Evolutionary conservation across 2,797 vertebrate species (phyloP), one percentile per base, ranked within the genome.

Genomic region (Sternarchorhynchus goeldii): DNA sequence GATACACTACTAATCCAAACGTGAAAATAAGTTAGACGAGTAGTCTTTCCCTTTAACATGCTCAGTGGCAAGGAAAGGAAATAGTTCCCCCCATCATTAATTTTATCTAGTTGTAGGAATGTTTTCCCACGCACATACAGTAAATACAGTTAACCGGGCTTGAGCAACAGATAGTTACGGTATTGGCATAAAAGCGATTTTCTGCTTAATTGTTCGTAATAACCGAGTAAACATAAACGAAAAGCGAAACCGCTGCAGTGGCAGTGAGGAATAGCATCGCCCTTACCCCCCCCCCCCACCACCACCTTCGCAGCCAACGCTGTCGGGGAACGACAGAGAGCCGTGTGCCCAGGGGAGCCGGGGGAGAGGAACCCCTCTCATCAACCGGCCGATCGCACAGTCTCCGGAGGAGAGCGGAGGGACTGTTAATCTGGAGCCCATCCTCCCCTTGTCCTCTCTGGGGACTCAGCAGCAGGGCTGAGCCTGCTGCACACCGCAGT

Each of bases 401-500:
- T 85, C 76, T 79, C 71, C 39, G 65, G 71, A 74, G 67, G 81
- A 81, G 81, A 80, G 74, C 36, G 21, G 32, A 76, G 55, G 64
- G 59, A 70, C 77, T 79, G 78, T 83, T 79, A 78, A 79, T 83
- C 81, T 84, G 62, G 70, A 85, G 73, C 68, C 71, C 64, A 76
- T 72, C 78, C 81, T 83, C 60, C 45, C 76, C 68, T 36, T 4
- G 5, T 75, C 58, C 78, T 83, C 88, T 85, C 83, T 36, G 32
- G 87, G 85, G 88, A 87, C 73, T 20, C 60, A 70, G 73, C 79
- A 78, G 82, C 83, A 82, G 82, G 72, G 75, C 25, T 25, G 60
- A 67, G 77, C 79, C 71, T 67, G 69, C 60, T 80, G 75, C 81
- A 87, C 80, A 73, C 81, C 75, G 73, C 85, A 84, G 75, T 85